Base-by-base conservation (phyloP, 2,113 vertebrate genomes). In the Rhinolophus ferrumequinum region DNA sequence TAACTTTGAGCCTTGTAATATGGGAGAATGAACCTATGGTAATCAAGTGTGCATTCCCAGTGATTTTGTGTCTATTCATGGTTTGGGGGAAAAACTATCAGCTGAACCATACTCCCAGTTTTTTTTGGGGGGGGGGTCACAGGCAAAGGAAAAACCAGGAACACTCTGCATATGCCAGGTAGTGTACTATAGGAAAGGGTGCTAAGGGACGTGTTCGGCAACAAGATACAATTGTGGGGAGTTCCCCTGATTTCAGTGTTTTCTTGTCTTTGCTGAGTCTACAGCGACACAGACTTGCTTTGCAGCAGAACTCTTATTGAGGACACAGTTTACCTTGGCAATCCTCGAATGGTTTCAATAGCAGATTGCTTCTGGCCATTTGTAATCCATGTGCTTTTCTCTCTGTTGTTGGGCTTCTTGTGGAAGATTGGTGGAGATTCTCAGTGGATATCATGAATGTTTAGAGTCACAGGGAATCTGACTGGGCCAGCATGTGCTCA, bases 11-110 rank as follows among this genome's bases (percentile, higher is more conserved):
- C 44, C 81, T 94, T 94, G 19, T 84, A 62, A 69, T 54, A 28
- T 38, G 47, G 11, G 47, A 50, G 47, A 47, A 50, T 50, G 47
- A 50, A 50, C 47, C 47, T 50, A 50, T 50, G 70, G 26, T 52
- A 88, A 97, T 97, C 85, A 76, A 30, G 38, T 97, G 79, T 95
- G 96, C 96, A 91, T 89, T 95, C 92, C 77, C 87, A 82, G 41
- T 94, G 77, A 95, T 94, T 97, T 94, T 60, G 87, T 84, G 60
- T 73, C 52, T 94, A 58, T 86, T 83, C 54, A 91, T 38, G 81
- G 69, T 91, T 79, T 85, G 14, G 88, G 82, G 69, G 6, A 76
- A 89, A 95, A 82, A 67, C 60, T 52, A 58, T 83, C 50, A 88
- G 47, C 33, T 81, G 30, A 93, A 90, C 64, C 60, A 90, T 87